These are phyloP conservation scores for Zaprionus africanus DNA, from an alignment of 1,140 invertebrate genomes.

Conservation along the genomic window DNA sequence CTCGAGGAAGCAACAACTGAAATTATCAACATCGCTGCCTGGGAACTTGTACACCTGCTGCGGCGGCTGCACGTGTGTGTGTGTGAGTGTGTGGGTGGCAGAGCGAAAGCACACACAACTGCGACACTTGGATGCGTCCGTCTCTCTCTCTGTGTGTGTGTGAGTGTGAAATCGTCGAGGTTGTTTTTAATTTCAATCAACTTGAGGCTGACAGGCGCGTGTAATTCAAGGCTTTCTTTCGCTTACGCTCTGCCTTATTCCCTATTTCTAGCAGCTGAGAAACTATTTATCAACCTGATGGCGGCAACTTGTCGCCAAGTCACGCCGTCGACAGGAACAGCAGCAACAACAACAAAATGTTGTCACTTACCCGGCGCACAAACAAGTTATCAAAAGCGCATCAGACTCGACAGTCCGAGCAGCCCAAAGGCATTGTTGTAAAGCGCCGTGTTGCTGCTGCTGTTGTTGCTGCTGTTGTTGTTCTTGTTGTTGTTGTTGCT, in stretches of 20 bases:
- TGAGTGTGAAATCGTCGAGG: slow-evolving; percentile 35
- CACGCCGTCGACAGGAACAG: slow-evolving; percentile 18
- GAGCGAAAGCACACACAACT: slow-evolving; percentile 3
- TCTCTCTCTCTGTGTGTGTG: background rate
- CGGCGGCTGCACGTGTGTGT: background rate
- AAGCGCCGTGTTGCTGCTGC: background rate
- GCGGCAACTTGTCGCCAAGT: slow-evolving; percentile 48
- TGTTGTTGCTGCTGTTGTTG: slow-evolving; percentile 12
- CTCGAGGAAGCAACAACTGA: background rate
- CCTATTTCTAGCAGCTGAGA: slow-evolving; percentile 4
- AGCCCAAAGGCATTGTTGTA: slow-evolving; percentile 37
- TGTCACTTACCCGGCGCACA: slow-evolving; percentile 42
- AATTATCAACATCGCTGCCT: slow-evolving; percentile 34
- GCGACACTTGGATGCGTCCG: background rate
- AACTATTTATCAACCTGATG: slow-evolving; percentile 53
- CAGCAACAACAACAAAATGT: slow-evolving; percentile 41
- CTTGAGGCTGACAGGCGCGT: slow-evolving; percentile 38
- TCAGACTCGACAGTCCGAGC: slow-evolving; percentile 57
- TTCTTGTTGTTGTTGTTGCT: slow-evolving; percentile 8
- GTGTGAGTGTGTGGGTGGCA: slow-evolving; percentile 1
- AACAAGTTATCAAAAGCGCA: slow-evolving; percentile 80
- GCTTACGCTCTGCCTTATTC: background rate
- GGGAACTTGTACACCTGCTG: slow-evolving; percentile 51
- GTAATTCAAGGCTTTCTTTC: slow-evolving; percentile 49
- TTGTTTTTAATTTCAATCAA: slow-evolving; percentile 70